Evolutionary conservation across 2,113 vertebrate species (phyloP), one percentile per base, ranked within the genome.

Genomic region (Podarcis raffonei): DNA sequence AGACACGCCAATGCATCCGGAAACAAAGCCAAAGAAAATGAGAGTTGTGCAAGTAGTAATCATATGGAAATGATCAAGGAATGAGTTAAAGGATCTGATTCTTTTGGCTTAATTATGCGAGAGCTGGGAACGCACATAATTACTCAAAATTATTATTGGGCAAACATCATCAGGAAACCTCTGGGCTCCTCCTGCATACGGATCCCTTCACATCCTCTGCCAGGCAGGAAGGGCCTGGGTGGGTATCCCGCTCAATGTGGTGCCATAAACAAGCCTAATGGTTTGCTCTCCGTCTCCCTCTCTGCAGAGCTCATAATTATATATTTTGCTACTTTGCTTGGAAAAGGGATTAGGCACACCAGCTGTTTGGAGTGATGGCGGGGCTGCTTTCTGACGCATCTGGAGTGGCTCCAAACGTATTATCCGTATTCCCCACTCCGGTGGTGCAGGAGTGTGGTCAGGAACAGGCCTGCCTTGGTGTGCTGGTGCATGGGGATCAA

Each of bases 281-380:
- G 83, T 80, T 87, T 80, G 87, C 90, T 94, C 93, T 89, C 89
- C 91, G 84, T 89, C 57, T 84, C 91, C 76, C 84, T 48, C 93
- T 88, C 42, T 3, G 86, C 93, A 93, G 85, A 94, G 81, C 89
- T 91, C 95, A 86, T 94, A 75, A 93, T 95, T 89, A 86, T 20
- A 88, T 25, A 81, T 81, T 91, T 81, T 83, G 90, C 91, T 88
- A 94, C 91, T 0, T 15, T 2, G 22, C 79, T 39, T 59, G 90
- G 94, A 87, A 88, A 93, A 94, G 1, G 93, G 91, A 94, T 96
- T 92, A 93, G 83, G 90, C 5, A 20, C 48, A 23, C 65, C 93
- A 96, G 95, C 95, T 94, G 93, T 92, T 95, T 59, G 13, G 84
- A 5, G 1, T 87, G 59, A 0, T 0, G 48, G 86, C 72, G 7